Conservation (phyloP, 2,888 invertebrate genomes). For the Epinotia nisella region DNA sequence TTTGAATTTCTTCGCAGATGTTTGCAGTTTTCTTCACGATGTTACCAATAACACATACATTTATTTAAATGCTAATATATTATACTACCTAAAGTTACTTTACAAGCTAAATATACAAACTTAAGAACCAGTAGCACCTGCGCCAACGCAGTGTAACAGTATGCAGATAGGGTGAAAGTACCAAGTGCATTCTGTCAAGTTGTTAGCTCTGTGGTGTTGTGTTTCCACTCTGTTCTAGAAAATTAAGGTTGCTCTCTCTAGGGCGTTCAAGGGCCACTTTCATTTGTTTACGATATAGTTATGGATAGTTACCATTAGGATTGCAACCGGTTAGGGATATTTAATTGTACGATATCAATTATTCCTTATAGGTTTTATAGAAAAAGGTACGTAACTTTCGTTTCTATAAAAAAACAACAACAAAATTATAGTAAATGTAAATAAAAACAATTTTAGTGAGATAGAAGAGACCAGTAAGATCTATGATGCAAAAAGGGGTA, state of each 20-base stretch:
- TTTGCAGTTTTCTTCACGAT: too few species aligned
- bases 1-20: too few species aligned
- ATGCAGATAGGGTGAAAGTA: slow-evolving; percentile 44
- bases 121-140: neutral
- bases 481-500: too few species aligned
- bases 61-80: neutral
- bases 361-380: too few species aligned
- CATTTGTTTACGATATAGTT: slow-evolving; percentile 34
- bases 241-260: slow-evolving; percentile 42
- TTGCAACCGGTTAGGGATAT: neutral
- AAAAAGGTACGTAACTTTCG: too few species aligned
- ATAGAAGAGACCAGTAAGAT: too few species aligned
- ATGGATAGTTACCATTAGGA: neutral
- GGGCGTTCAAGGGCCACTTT: slow-evolving; percentile 40
- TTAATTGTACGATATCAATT: neutral
- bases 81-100: neutral
- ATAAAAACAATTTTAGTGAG: too few species aligned
- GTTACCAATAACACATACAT: neutral
- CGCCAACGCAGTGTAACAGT: slow-evolving; percentile 14
- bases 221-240: slow-evolving; percentile 37
- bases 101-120: neutral
- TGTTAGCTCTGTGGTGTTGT: slow-evolving; percentile 31
- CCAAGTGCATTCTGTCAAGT: slow-evolving; percentile 32
- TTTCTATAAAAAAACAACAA: too few species aligned
- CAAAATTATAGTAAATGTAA: too few species aligned